Percentiles rank a stretch among this genome's conserved stretches.
Evolutionary conservation across 2,888 invertebrate genomes (phyloP).

Genomic region (Steromphala cineraria): DNA sequence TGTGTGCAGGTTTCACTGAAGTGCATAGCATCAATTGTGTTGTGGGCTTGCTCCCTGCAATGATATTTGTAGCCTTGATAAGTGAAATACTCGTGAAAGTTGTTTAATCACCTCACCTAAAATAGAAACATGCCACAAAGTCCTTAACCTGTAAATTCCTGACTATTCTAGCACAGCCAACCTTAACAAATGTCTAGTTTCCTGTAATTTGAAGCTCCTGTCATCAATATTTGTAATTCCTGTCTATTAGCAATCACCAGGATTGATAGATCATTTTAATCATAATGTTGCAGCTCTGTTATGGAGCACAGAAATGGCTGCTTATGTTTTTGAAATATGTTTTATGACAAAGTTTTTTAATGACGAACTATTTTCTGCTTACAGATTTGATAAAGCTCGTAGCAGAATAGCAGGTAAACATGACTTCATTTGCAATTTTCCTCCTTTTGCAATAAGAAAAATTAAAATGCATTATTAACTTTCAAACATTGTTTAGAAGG

Average conservation of each 20-base stretch:
- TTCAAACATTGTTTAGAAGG: too few species aligned
- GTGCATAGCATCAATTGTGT: too few species aligned
- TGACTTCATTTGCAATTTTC: too few species aligned
- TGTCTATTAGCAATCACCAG: background rate
- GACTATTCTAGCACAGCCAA: background rate
- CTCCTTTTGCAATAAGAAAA: too few species aligned
- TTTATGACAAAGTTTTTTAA: background rate
- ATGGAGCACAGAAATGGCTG: background rate
- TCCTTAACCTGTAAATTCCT: background rate
- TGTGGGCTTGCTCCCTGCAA: too few species aligned
- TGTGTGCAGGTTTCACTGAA: too few species aligned
- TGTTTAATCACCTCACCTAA: too few species aligned
- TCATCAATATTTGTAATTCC: background rate
- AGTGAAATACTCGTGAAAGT: too few species aligned
- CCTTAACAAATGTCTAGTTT: background rate
- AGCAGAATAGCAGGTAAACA: constrained; percentile 66
- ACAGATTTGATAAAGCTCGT: constrained; percentile 69
- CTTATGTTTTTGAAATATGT: background rate
- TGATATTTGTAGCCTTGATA: too few species aligned
- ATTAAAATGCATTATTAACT: too few species aligned
- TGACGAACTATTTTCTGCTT: background rate
- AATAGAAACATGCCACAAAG: too few species aligned
- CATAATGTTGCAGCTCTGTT: background rate
- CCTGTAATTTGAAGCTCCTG: background rate
- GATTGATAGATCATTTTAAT: too few species aligned